Conservation (phyloP, 2,797 vertebrate species). For the Nyctalus aviator region DNA sequence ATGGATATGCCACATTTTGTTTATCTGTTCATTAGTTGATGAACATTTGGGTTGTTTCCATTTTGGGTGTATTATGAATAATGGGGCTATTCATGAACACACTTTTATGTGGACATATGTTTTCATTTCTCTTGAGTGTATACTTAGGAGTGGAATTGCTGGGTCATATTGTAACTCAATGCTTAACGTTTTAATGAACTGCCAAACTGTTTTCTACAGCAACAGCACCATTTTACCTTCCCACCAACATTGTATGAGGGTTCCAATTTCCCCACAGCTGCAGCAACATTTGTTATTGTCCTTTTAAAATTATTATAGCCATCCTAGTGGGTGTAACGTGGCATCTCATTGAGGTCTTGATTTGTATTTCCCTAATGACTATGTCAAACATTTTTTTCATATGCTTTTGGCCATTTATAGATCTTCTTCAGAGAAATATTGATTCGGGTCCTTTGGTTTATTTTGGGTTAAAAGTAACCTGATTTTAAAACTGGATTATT, state of each 20-base stretch:
- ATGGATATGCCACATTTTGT: neutral
- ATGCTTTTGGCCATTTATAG: neutral
- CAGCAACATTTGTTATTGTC: neutral
- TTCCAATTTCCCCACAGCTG: neutral
- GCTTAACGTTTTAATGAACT: neutral
- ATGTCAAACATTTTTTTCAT: neutral
- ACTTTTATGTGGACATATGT: neutral
- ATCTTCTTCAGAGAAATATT: neutral
- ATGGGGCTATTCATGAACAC: neutral
- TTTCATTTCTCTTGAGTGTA: neutral
- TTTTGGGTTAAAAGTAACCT: neutral
- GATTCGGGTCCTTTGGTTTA: neutral
- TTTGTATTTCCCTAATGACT: constrained; percentile 1
- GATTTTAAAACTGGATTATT: neutral
- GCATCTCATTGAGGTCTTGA: constrained; percentile 7
- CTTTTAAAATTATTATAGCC: neutral
- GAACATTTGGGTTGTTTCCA: neutral
- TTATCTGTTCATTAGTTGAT: neutral
- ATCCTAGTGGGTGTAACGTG: neutral
- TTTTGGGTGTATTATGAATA: neutral
- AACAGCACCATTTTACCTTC: neutral
- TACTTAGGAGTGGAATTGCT: neutral
- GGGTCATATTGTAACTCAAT: neutral
- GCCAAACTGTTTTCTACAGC: neutral
- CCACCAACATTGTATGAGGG: neutral